Conservation (phyloP, 1,140 invertebrate species). For the Yoshiicerus persimilis region DNA sequence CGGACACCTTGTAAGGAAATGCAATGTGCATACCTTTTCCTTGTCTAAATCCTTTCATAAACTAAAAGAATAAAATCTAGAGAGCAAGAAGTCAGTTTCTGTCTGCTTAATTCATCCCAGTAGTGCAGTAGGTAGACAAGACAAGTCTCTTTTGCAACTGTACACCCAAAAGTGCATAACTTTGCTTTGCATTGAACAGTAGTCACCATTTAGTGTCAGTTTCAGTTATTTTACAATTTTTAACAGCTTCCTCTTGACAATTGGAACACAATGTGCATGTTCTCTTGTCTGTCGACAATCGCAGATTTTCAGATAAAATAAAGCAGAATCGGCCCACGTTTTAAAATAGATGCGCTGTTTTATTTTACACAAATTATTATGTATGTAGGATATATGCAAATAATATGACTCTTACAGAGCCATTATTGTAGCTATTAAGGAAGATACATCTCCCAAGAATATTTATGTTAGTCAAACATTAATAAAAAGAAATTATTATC, state of each 20-base stretch:
- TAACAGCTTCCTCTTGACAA: neutral
- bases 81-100: neutral
- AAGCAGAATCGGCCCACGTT: neutral
- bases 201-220: neutral
- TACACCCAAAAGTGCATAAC: neutral
- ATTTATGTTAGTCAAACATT: neutral
- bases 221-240: neutral
- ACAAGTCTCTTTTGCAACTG: neutral
- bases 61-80: neutral
- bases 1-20: neutral
- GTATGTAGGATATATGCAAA: neutral
- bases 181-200: neutral
- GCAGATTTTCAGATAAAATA: neutral
- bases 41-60: neutral
- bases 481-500: neutral
- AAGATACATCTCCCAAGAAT: neutral
- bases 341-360: neutral
- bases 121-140: neutral
- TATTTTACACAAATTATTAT: neutral
- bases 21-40: neutral
- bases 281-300: slow-evolving; percentile 1
- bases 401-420: neutral
- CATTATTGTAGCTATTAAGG: neutral
- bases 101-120: neutral
- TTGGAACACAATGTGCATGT: neutral